Percentiles rank a stretch among this genome's conserved stretches.
These are phyloP conservation scores for Agrochola circellaris DNA, from an alignment of 2,888 invertebrate species.

Conservation along the genomic window DNA sequence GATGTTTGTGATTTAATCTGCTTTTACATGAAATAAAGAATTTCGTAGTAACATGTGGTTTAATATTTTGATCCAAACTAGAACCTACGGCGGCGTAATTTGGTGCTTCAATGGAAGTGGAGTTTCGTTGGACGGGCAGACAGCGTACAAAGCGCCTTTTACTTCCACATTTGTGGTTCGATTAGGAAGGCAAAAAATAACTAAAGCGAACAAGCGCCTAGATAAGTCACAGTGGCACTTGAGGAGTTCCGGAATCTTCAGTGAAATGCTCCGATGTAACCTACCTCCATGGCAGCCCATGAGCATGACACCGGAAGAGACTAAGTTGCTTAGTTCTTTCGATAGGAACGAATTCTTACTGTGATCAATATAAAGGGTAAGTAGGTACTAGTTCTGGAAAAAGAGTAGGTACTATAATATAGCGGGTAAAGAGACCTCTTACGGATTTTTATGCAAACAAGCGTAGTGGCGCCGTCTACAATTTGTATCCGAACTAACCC, in stretches of 20 bases:
- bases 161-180: background rate
- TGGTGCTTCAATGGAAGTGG: background rate
- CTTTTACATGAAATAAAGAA: slow-evolving; percentile 32
- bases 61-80: background rate
- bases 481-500: too few relatives aligned
- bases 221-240: background rate
- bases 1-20: slow-evolving; percentile 5
- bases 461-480: too few relatives aligned
- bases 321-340: background rate
- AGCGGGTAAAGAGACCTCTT: too few relatives aligned
- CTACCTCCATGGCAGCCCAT: background rate
- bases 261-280: background rate
- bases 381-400: too few relatives aligned
- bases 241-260: background rate
- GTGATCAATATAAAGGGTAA: background rate
- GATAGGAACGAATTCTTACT: background rate
- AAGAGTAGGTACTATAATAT: too few relatives aligned
- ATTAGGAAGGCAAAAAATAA: background rate
- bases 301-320: background rate
- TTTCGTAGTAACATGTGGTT: background rate
- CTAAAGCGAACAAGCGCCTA: background rate
- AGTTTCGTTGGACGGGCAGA: too few relatives aligned
- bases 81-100: background rate
- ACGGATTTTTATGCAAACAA: too few relatives aligned
- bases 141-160: background rate